Percentiles rank a stretch among this genome's conserved stretches.
These are phyloP conservation scores for Rhyacophila evoluta DNA, from an alignment of 2,888 invertebrate genomes.

Conservation along the genomic window DNA sequence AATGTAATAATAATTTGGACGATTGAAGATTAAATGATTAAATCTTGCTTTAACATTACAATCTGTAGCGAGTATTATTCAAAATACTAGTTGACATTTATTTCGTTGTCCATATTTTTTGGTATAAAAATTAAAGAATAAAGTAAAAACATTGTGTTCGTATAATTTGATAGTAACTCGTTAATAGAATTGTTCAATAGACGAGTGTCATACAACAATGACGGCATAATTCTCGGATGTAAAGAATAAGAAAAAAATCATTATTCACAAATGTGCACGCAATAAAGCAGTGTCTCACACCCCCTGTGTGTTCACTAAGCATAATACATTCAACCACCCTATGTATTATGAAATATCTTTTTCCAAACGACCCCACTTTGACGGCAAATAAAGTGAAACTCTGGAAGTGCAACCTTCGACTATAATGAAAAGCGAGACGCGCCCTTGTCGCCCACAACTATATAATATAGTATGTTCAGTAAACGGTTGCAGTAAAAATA, in stretches of 20 bases:
- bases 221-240: neutral
- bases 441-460: slow-evolving; percentile 25
- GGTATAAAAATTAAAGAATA: too few relatives aligned
- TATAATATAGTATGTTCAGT: neutral
- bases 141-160: too few relatives aligned
- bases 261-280: slow-evolving; percentile 34
- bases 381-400: slow-evolving; percentile 42
- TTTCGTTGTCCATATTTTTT: too few relatives aligned
- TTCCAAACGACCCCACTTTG: slow-evolving; percentile 52
- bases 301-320: slow-evolving; percentile 25
- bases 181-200: neutral
- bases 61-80: too few relatives aligned
- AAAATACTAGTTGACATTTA: too few relatives aligned
- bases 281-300: slow-evolving; percentile 32
- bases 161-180: too few relatives aligned
- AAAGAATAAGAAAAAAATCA: neutral
- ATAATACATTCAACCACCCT: slow-evolving; percentile 36
- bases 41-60: too few relatives aligned
- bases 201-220: neutral
- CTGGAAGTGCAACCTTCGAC: slow-evolving; percentile 38
- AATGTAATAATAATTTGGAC: too few relatives aligned
- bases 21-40: too few relatives aligned
- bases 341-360: slow-evolving; percentile 54
- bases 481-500: neutral
- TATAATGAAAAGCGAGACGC: slow-evolving; percentile 51